These are phyloP conservation scores for Elymnias hypermnestra DNA, from an alignment of 1,140 invertebrate genomes.

Conservation along the genomic window DNA sequence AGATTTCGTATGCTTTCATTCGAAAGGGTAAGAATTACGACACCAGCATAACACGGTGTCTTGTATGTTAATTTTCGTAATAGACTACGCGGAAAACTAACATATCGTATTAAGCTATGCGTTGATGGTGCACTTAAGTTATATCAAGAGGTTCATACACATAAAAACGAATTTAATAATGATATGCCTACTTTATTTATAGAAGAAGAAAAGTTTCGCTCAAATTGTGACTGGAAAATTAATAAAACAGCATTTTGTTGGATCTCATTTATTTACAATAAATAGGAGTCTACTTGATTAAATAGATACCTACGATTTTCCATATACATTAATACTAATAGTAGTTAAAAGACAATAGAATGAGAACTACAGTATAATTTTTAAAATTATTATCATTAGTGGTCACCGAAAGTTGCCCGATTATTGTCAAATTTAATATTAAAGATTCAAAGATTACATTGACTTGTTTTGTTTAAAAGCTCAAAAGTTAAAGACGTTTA, in stretches of 20 bases:
- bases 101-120: too few species aligned
- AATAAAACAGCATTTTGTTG: constrained; percentile 36
- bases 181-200: too few species aligned
- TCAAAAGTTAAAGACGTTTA: constrained; percentile 28
- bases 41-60: too few species aligned
- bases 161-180: too few species aligned
- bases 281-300: constrained; percentile 41
- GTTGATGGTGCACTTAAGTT: too few species aligned
- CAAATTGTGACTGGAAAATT: too few species aligned
- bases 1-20: too few species aligned
- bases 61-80: too few species aligned
- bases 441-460: neutral
- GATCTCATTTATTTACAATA: constrained; percentile 54
- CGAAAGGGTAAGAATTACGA: too few species aligned
- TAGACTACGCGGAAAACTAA: too few species aligned
- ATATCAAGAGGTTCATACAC: too few species aligned
- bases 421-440: constrained; percentile 51
- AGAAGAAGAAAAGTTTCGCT: too few species aligned
- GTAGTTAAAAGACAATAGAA: constrained; percentile 25
- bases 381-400: constrained; percentile 43
- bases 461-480: constrained; percentile 27
- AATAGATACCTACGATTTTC: constrained; percentile 21
- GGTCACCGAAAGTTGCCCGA: constrained; percentile 34
- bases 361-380: constrained; percentile 40
- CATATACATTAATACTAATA: constrained; percentile 18